Evolutionary conservation across 30 jellyfish, hydroid and myxozoan genomes (phyloP).

Genomic region (Cassiopea andromeda): DNA sequence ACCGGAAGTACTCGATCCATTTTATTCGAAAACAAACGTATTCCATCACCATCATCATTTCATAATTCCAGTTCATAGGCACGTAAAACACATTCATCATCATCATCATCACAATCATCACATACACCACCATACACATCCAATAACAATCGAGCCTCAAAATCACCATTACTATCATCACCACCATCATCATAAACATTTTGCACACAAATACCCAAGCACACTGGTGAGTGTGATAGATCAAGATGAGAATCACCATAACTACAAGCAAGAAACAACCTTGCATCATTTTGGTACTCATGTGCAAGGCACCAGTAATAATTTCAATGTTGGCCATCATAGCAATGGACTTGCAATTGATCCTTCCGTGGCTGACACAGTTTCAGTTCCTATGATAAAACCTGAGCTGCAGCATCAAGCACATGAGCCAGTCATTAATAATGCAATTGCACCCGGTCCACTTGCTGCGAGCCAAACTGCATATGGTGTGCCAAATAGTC

Average conservation of each 20-base stretch:
- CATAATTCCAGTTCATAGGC: conserved; percentile 59
- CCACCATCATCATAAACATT: background rate
- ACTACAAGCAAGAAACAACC: background rate
- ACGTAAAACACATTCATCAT: conserved; percentile 52
- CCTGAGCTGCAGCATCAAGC: background rate
- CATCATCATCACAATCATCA: conserved; percentile 65
- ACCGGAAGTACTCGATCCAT: conserved; percentile 80
- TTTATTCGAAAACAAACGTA: conserved; percentile 57
- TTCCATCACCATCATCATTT: conserved; percentile 73
- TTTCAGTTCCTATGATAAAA: background rate
- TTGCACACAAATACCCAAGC: background rate
- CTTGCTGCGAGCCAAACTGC: conserved; percentile 50
- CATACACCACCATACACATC: conserved; percentile 27
- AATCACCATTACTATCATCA: background rate
- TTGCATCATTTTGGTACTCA: background rate
- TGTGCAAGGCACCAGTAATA: background rate
- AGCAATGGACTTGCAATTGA: background rate
- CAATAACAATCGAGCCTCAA: conserved; percentile 14
- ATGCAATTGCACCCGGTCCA: conserved; percentile 42
- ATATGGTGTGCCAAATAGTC: conserved; percentile 16
- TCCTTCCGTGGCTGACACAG: conserved; percentile 13
- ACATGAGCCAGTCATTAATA: background rate
- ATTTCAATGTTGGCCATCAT: background rate
- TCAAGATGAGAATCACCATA: background rate
- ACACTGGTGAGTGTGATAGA: background rate